Evolutionary conservation across 2,113 vertebrate genomes (phyloP).

Genomic region (Mustelus asterias): DNA sequence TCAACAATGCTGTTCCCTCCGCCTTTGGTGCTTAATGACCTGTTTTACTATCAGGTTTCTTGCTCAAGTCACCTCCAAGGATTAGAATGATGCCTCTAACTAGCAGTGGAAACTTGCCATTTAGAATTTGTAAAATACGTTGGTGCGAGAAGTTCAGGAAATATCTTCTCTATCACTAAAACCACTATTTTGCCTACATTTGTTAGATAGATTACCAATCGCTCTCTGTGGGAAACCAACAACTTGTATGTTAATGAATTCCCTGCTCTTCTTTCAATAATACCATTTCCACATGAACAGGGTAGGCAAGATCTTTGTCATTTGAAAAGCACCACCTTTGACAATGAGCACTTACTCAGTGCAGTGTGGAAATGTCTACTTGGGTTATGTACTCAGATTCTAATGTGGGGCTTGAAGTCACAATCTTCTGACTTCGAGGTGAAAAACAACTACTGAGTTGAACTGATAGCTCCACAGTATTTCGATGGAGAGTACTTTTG

Average conservation of each 20-base stretch:
- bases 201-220: not conserved
- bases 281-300: not conserved
- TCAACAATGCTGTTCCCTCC: not conserved
- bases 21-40: not conserved
- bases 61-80: not conserved
- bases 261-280: not conserved
- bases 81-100: not conserved
- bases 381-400: not conserved
- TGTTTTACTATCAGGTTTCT: not conserved
- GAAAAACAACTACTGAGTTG: not conserved
- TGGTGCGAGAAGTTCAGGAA: not conserved
- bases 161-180: not conserved
- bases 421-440: not conserved
- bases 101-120: not conserved
- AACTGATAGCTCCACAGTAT: not conserved
- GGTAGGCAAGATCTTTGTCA: not conserved
- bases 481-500: not conserved
- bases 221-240: not conserved
- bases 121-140: not conserved
- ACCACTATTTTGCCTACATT: not conserved
- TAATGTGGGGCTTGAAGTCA: not conserved
- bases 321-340: not conserved
- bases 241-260: not conserved
- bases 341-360: not conserved
- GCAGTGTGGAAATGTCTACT: not conserved